A percentile compares a stretch with the other conserved stretches of the same genome.
Conservation (phyloP, 1,140 invertebrate genomes). For the Drosophila nannoptera region DNA sequence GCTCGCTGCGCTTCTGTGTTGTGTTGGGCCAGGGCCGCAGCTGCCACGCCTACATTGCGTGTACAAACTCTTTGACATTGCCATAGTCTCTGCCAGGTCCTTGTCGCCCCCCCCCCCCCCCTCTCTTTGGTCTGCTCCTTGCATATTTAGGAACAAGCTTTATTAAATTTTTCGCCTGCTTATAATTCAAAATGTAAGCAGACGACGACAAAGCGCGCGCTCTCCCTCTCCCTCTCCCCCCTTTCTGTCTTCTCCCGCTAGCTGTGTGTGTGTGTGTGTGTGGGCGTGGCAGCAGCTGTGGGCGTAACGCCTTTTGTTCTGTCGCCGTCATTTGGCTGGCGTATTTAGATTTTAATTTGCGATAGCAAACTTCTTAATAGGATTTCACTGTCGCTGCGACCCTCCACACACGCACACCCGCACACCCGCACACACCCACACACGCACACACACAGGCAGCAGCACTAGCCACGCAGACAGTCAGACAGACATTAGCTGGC, state of each 20-base stretch:
- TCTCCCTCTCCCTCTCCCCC: too few relatives aligned
- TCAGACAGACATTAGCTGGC: slow-evolving; percentile 38
- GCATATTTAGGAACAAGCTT: slow-evolving; percentile 58
- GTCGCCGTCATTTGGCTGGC: slow-evolving; percentile 71
- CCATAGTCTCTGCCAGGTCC: slow-evolving; percentile 57
- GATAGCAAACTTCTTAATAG: slow-evolving; percentile 77
- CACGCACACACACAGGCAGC: background rate
- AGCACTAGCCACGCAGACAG: slow-evolving; percentile 1
- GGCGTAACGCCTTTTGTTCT: slow-evolving; percentile 42
- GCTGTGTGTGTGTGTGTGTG: slow-evolving; percentile 4
- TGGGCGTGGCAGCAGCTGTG: slow-evolving; percentile 20
- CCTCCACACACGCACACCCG: background rate
- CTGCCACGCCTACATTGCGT: slow-evolving; percentile 70
- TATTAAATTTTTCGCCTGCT: slow-evolving; percentile 73
- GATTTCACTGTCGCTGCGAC: slow-evolving; percentile 67
- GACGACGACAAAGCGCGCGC: slow-evolving; percentile 26
- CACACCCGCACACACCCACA: slow-evolving; percentile 10
- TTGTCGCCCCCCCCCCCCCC: background rate
- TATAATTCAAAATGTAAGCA: slow-evolving; percentile 74
- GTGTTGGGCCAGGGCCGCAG: slow-evolving; percentile 48
- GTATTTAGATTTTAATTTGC: slow-evolving; percentile 78
- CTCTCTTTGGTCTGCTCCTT: background rate
- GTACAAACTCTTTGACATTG: slow-evolving; percentile 75
- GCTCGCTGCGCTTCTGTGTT: slow-evolving; percentile 12
- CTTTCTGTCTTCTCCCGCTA: background rate